These are phyloP conservation scores for Shargacucullia verbasci DNA, from an alignment of 2,888 invertebrate species.

Conservation along the genomic window DNA sequence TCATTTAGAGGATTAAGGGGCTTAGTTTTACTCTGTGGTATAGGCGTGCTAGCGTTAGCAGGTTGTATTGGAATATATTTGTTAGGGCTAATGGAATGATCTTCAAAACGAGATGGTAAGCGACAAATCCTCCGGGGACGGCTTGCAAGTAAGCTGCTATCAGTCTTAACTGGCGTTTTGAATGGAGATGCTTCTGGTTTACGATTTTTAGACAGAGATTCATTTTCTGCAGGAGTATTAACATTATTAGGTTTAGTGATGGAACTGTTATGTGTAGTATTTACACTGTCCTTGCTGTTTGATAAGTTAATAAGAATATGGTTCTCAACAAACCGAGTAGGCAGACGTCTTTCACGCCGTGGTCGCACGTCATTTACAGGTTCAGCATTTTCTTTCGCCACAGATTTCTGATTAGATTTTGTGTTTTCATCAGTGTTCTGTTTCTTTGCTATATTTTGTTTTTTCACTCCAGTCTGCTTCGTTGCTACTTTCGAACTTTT, in stretches of 20 bases:
- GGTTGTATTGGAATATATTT: slow-evolving; percentile 75
- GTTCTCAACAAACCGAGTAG: slow-evolving; percentile 70
- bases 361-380: slow-evolving; percentile 55
- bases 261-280: slow-evolving; percentile 12
- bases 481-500: slow-evolving; percentile 19
- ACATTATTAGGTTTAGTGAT: background rate
- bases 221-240: slow-evolving; percentile 14
- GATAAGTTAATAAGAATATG: slow-evolving; percentile 62
- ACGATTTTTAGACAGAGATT: slow-evolving; percentile 33
- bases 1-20: background rate
- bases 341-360: slow-evolving; percentile 72
- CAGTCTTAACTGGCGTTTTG: slow-evolving; percentile 65
- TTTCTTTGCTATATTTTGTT: slow-evolving; percentile 24
- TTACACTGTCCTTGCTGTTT: slow-evolving; percentile 54
- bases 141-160: slow-evolving; percentile 66
- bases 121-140: slow-evolving; percentile 76
- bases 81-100: slow-evolving; percentile 76
- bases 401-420: background rate
- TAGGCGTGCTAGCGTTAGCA: slow-evolving; percentile 78
- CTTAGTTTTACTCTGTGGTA: slow-evolving; percentile 56
- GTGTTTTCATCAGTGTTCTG: slow-evolving; percentile 13
- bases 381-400: slow-evolving; percentile 15
- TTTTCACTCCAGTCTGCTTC: slow-evolving; percentile 15
- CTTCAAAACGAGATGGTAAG: slow-evolving; percentile 77
- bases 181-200: slow-evolving; percentile 56